A percentile compares a stretch with the other conserved stretches of the same genome.
These are phyloP conservation scores for Tiphia femorata DNA, from an alignment of 2,888 invertebrate species.

Conservation along the genomic window DNA sequence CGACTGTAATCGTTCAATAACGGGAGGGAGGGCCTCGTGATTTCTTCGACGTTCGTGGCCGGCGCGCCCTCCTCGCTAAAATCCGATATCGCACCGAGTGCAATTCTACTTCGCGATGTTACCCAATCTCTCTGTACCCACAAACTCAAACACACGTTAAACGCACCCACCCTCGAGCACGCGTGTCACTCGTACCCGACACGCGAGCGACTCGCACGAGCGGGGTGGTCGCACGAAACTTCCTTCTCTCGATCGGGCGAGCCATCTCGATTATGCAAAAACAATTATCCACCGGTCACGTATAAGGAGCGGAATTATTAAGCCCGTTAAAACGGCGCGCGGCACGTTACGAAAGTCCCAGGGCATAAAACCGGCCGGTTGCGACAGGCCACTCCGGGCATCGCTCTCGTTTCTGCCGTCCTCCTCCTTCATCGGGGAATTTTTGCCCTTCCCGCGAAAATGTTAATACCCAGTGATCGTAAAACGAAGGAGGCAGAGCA, in stretches of 20 bases:
- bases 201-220: neutral
- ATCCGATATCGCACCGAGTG: too few relatives aligned
- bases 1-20: too few relatives aligned
- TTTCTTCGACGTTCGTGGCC: too few relatives aligned
- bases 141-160: too few relatives aligned
- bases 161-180: neutral
- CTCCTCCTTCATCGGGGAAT: constrained; percentile 5
- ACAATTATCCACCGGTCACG: constrained; percentile 47
- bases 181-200: too few relatives aligned
- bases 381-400: constrained; percentile 7
- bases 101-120: too few relatives aligned
- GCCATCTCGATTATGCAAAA: constrained; percentile 48
- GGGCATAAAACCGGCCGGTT: constrained; percentile 24
- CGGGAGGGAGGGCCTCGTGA: too few relatives aligned
- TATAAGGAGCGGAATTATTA: constrained; percentile 54
- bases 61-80: too few relatives aligned
- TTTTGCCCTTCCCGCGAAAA: too few relatives aligned
- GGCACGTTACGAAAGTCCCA: constrained; percentile 40
- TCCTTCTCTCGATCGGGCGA: constrained; percentile 37
- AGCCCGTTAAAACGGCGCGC: constrained; percentile 38
- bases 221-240: constrained; percentile 18
- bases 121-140: too few relatives aligned
- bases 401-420: constrained; percentile 8
- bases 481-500: neutral
- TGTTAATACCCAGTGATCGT: too few relatives aligned